A percentile compares a stretch with the other conserved stretches of the same genome.
Evolutionary conservation across 1,140 invertebrate species (phyloP).

Genomic region (Cryptotermes secundus): DNA sequence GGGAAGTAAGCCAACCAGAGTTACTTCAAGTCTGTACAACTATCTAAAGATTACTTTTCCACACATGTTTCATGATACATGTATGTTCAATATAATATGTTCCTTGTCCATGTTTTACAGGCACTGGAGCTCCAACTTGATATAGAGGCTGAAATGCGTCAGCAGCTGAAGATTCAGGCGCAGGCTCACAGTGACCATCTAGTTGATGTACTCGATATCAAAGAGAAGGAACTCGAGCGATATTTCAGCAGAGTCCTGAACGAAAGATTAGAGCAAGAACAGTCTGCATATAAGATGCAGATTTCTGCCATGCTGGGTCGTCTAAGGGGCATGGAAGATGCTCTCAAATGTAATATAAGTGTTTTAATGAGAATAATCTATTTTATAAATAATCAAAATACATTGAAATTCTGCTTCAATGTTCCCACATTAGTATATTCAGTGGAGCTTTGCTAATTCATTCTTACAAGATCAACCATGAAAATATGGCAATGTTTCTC

Average conservation of each 20-base stretch:
- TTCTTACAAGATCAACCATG: too few relatives aligned
- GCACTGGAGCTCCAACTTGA: constrained; percentile 60
- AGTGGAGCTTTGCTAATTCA: too few relatives aligned
- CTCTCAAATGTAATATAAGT: constrained; percentile 71
- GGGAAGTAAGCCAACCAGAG: too few relatives aligned
- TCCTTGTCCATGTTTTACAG: background rate
- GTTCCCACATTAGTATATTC: too few relatives aligned
- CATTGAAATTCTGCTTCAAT: too few relatives aligned
- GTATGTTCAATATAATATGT: too few relatives aligned
- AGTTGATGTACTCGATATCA: constrained; percentile 67
- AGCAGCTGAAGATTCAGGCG: constrained; percentile 74
- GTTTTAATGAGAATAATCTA: constrained; percentile 27
- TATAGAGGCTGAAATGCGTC: constrained; percentile 71
- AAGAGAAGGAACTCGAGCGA: constrained; percentile 68
- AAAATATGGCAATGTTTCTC: too few relatives aligned
- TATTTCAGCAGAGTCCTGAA: constrained; percentile 63
- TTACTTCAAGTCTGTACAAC: too few relatives aligned
- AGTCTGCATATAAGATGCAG: constrained; percentile 70
- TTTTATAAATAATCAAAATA: background rate
- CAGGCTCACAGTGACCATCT: constrained; percentile 83
- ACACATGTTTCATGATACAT: too few relatives aligned
- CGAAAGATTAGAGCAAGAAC: constrained; percentile 68
- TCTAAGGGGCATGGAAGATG: constrained; percentile 83
- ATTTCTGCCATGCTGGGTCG: constrained; percentile 78
- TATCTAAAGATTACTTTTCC: too few relatives aligned